Evolutionary conservation across 1,140 invertebrate species (phyloP).

Genomic region (Battus philenor): DNA sequence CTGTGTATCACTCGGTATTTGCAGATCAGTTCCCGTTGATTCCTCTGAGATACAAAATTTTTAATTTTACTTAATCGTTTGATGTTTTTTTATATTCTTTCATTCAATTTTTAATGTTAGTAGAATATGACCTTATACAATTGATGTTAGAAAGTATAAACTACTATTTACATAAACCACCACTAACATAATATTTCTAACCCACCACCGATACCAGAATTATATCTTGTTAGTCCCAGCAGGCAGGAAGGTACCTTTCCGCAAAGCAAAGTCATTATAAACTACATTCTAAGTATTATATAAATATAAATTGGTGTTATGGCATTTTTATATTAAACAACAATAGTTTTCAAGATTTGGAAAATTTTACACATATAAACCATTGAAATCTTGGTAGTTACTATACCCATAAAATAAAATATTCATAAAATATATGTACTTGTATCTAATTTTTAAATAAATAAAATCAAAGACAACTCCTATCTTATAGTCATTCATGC

Average conservation of each 20-base stretch:
- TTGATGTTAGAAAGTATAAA: slow-evolving; percentile 42
- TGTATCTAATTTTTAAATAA: neutral
- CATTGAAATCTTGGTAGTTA: too few species aligned
- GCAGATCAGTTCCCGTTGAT: slow-evolving; percentile 69
- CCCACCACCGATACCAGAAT: slow-evolving; percentile 57
- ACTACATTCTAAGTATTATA: slow-evolving; percentile 5
- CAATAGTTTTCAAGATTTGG: neutral
- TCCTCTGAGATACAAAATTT: slow-evolving; percentile 71
- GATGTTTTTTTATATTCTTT: slow-evolving; percentile 23
- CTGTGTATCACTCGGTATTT: slow-evolving; percentile 67
- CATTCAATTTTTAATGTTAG: slow-evolving; percentile 30
- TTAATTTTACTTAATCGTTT: slow-evolving; percentile 14
- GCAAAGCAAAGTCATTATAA: slow-evolving; percentile 69
- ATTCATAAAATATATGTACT: neutral
- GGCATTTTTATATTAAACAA: slow-evolving; percentile 35
- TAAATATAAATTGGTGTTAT: slow-evolving; percentile 20
- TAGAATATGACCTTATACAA: slow-evolving; percentile 21
- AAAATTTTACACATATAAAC: too few species aligned
- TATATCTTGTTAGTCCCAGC: slow-evolving; percentile 66
- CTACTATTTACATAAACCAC: slow-evolving; percentile 31
- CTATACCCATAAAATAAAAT: too few species aligned
- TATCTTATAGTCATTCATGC: slow-evolving; percentile 7
- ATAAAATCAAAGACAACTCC: slow-evolving; percentile 6
- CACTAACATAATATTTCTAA: slow-evolving; percentile 34
- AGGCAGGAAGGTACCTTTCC: slow-evolving; percentile 76